Percentiles rank a stretch among this genome's conserved stretches.
phyloP scores from a whole-genome alignment of 1,140 invertebrate genomes.

The Oscheius sp. region DNA sequence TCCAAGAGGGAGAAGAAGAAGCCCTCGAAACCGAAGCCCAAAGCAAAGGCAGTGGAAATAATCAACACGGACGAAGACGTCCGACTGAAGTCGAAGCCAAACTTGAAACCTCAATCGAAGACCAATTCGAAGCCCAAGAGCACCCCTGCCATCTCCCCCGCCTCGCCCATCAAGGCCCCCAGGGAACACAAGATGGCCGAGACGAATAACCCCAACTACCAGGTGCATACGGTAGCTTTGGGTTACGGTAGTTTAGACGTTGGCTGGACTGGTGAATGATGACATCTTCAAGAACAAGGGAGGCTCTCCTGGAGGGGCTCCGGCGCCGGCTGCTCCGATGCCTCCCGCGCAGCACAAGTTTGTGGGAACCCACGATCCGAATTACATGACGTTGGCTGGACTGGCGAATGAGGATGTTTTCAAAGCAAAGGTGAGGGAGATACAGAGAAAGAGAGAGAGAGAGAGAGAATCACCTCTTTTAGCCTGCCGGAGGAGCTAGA shows the following conservation, averaged over 20 bases:
- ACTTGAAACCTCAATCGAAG: too few species aligned
- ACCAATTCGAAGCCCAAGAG: too few species aligned
- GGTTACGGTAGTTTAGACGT: not conserved
- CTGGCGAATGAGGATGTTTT: not conserved
- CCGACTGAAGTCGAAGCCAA: too few species aligned
- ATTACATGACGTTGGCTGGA: not conserved
- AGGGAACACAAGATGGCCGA: not conserved
- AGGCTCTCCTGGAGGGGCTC: not conserved
- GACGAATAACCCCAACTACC: not conserved
- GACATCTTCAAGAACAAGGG: not conserved
- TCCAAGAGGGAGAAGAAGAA: too few species aligned
- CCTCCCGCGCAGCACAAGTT: not conserved
- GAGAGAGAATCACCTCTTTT: too few species aligned
- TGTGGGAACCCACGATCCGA: not conserved
- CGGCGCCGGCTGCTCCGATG: not conserved
- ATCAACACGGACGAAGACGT: too few species aligned
- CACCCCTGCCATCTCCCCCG: too few species aligned
- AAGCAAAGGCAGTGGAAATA: too few species aligned
- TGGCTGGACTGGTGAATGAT: not conserved
- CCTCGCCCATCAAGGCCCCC: too few species aligned
- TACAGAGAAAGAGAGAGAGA: too few species aligned
- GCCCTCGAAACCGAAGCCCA: too few species aligned
- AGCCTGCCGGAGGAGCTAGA: too few species aligned
- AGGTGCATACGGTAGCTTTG: not conserved
- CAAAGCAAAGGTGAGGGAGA: not conserved